A percentile compares a stretch with the other conserved stretches of the same genome.
phyloP scores from a whole-genome alignment of 2,113 vertebrate species.

The Falcunculus frontatus region DNA sequence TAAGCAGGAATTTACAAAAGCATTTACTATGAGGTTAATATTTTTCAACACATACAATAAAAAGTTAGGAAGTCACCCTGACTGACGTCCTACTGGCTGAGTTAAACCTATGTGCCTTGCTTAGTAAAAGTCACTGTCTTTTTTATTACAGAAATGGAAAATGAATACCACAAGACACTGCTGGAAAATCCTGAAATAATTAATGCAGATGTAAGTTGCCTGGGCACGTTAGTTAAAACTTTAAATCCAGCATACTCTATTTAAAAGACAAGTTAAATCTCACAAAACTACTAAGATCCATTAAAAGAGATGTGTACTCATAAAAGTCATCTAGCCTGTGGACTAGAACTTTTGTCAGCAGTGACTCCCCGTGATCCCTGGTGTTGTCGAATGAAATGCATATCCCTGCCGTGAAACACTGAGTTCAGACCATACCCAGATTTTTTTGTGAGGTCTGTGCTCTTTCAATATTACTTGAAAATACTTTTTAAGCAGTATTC shows the following conservation, averaged over 20 bases:
- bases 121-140: background rate
- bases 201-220: background rate
- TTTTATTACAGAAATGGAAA: background rate
- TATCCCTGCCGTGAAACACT: background rate
- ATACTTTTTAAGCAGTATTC: background rate
- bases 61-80: background rate
- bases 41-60: background rate
- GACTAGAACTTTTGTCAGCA: background rate
- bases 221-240: background rate
- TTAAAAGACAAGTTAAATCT: slow-evolving; percentile 15
- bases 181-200: slow-evolving; percentile 5
- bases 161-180: background rate
- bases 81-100: background rate
- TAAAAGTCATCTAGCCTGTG: background rate
- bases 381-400: background rate
- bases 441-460: background rate
- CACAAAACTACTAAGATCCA: background rate
- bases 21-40: background rate
- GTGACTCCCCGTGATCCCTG: background rate
- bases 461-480: background rate
- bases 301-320: background rate
- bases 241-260: background rate
- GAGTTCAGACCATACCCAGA: background rate
- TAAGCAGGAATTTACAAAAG: background rate
- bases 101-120: background rate